Percentiles rank a stretch among this genome's conserved stretches.
These are phyloP conservation scores for Ectemnius lituratus DNA, from an alignment of 2,888 invertebrate genomes.

Conservation along the genomic window DNA sequence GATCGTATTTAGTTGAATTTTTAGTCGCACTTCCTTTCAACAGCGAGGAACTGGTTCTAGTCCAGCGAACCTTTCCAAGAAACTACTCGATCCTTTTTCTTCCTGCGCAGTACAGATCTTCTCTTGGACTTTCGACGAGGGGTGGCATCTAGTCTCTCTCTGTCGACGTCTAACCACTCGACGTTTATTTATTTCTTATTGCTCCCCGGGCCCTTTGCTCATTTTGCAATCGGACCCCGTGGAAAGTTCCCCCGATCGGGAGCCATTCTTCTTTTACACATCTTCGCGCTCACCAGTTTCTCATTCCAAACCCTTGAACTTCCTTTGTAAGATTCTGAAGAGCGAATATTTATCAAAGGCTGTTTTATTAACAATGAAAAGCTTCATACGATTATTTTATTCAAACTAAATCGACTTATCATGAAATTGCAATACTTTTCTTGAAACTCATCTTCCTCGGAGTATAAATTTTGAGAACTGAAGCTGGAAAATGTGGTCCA, in stretches of 20 bases:
- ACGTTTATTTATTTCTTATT: constrained; percentile 44
- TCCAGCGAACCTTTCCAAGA: constrained; percentile 53
- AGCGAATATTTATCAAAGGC: too few relatives aligned
- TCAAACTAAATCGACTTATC: too few relatives aligned
- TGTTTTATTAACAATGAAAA: too few relatives aligned
- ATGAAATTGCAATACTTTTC: too few relatives aligned
- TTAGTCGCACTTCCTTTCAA: constrained; percentile 20
- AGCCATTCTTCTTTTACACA: too few relatives aligned
- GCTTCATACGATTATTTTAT: too few relatives aligned
- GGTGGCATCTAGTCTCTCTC: constrained; percentile 35
- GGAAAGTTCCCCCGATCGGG: too few relatives aligned
- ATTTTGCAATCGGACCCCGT: constrained; percentile 1
- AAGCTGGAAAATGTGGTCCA: background rate
- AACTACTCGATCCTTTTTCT: constrained; percentile 20
- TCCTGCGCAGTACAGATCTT: constrained; percentile 15
- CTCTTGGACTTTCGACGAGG: constrained; percentile 16
- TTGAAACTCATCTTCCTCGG: too few relatives aligned
- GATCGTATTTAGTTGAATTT: background rate
- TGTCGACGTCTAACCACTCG: constrained; percentile 31
- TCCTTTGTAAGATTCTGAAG: too few relatives aligned
- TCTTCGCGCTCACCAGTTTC: too few relatives aligned
- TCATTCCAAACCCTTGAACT: too few relatives aligned
- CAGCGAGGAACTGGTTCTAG: constrained; percentile 51
- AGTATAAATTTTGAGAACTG: too few relatives aligned
- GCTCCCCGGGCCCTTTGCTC: constrained; percentile 18